phyloP scores from a whole-genome alignment of 2,888 invertebrate species.

The Agapostemon virescens region DNA sequence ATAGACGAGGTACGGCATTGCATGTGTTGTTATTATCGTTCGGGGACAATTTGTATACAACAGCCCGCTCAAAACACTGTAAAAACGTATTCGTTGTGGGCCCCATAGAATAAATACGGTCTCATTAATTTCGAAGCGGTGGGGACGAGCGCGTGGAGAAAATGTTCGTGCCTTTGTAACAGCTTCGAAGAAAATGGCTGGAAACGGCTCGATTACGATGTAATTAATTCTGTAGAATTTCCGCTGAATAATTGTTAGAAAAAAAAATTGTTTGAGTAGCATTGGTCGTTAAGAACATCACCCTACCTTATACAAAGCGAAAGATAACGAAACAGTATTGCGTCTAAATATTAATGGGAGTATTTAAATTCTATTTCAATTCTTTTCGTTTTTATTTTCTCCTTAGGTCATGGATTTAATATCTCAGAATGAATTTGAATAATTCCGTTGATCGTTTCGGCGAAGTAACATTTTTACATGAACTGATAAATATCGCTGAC shows the following conservation, averaged over 20 bases:
- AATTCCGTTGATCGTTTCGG: neutral
- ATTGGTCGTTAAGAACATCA: too few species aligned
- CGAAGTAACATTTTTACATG: neutral
- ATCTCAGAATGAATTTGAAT: neutral
- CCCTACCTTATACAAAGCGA: too few species aligned
- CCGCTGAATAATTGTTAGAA: too few species aligned
- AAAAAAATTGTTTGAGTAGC: too few species aligned
- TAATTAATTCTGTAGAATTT: neutral
- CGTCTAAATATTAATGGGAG: too few species aligned
- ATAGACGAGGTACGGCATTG: slow-evolving; percentile 54
- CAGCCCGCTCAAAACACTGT: slow-evolving; percentile 26
- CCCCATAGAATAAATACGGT: slow-evolving; percentile 36
- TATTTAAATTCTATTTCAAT: neutral
- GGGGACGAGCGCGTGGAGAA: neutral
- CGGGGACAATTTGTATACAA: slow-evolving; percentile 52
- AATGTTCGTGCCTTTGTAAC: neutral
- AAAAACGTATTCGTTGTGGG: slow-evolving; percentile 37
- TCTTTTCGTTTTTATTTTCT: neutral
- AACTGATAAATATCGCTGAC: neutral
- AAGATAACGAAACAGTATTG: too few species aligned
- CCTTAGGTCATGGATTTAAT: neutral
- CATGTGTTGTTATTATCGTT: slow-evolving; percentile 58
- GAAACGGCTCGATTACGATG: neutral
- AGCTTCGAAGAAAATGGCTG: neutral
- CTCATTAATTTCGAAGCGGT: slow-evolving; percentile 40